Base-by-base conservation (phyloP, 2,888 invertebrate species). In the Drosophila recens region DNA sequence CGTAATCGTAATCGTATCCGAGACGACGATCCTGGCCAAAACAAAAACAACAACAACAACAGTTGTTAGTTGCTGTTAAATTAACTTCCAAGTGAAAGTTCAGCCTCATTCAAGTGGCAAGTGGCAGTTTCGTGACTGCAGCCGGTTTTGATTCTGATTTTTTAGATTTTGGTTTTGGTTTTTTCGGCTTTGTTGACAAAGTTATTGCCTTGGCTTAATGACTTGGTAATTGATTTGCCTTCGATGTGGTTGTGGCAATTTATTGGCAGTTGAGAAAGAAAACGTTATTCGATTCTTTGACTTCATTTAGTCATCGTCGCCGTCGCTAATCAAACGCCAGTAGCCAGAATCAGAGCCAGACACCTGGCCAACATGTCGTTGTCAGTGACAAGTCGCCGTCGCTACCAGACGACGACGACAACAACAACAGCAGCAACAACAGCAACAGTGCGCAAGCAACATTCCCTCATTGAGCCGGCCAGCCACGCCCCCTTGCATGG, bases 211-310 rank as follows among this genome's bases (percentile, higher is more conserved):
- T 34, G 72, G 67, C 72, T 74, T 87, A 89, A 87, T 87, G 87
- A 80, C 76, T 68, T 69, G 58, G 81, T 87, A 88, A 87, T 87
- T 87, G 89, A 87, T 89, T 89, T 87, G 87, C 88, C 78, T 88
- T 86, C 80, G 72, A 84, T 82, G 73, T 49, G 64, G 27, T 49
- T 81, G 76, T 65, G 81, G 66, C 80, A 71, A 76, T 81, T 82
- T 84, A 87, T 80, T 77, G 82, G 54, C 86, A 72, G 70, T 75
- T 73, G 65, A 30, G n/a, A n/a, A n/a, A n/a, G n/a, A n/a, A n/a
- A n/a, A n/a, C n/a, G n/a, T n/a, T n/a, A n/a, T n/a, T n/a, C n/a
- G n/a, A n/a, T n/a, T n/a, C n/a, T n/a, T n/a, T n/a, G n/a, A n/a
- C n/a, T n/a, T n/a, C n/a, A n/a, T 57, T 61, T n/a, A 63, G 52